Percentiles rank a stretch among this genome's conserved stretches.
phyloP scores from a whole-genome alignment of 2,888 invertebrate species.

The Drosophila monieri region DNA sequence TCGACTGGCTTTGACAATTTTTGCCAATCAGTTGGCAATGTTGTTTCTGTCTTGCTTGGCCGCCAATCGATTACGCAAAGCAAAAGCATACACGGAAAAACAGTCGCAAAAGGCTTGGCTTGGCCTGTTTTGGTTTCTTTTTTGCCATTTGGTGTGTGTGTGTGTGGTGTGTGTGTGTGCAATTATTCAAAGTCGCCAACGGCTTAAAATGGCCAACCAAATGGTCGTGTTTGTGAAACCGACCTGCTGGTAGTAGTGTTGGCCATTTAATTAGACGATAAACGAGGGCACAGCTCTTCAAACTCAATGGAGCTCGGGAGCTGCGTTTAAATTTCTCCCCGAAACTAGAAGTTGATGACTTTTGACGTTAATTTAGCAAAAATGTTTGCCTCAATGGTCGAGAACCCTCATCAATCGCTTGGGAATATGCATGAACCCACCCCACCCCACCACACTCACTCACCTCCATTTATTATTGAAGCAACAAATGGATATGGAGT shows the following conservation, averaged over 20 bases:
- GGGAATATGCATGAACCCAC: constrained; percentile 45
- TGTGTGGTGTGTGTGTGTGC: constrained; percentile 35
- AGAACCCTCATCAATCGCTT: constrained; percentile 63
- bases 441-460: constrained; percentile 10
- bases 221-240: constrained; percentile 37
- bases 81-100: constrained; percentile 27
- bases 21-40: constrained; percentile 6
- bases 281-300: constrained; percentile 29
- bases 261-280: constrained; percentile 22
- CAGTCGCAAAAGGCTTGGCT: constrained; percentile 36
- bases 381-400: constrained; percentile 51
- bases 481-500: constrained; percentile 66
- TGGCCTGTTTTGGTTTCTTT: constrained; percentile 28
- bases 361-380: constrained; percentile 65
- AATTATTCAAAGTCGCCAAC: constrained; percentile 42
- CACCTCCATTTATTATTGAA: constrained; percentile 69
- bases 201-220: constrained; percentile 38
- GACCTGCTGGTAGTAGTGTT: constrained; percentile 13
- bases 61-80: constrained; percentile 64
- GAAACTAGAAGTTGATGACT: constrained; percentile 47
- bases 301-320: constrained; percentile 3
- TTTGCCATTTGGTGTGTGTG: not conserved
- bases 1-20: constrained; percentile 41
- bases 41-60: constrained; percentile 45
- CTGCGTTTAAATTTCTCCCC: constrained; percentile 21